Base-by-base conservation (phyloP, 2,113 vertebrate genomes). In the Peromyscus maniculatus region DNA sequence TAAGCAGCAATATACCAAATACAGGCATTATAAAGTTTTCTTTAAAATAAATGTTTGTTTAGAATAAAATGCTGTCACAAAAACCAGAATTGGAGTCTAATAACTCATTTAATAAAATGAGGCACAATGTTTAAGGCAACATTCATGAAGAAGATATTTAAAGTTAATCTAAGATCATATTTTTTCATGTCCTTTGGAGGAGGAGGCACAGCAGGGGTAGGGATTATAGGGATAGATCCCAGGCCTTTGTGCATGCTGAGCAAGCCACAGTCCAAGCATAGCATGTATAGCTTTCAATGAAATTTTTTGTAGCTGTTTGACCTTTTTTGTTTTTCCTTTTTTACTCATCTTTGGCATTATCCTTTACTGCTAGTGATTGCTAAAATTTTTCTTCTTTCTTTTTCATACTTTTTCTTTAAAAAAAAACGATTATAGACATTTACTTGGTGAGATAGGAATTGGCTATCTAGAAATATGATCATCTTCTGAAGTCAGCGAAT, bases 51-150 rank as follows among this genome's bases (percentile, higher is more conserved):
- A 94, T 91, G 36, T 10, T 84, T 94, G 39, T 98, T 98, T 98
- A 96, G 79, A 96, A 90, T 57, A 95, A 98, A 98, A 98, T 88
- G 92, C 91, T 71, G 97, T 59, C 95, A 62, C 97, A 97, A 94
- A 98, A 97, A 87, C 96, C 19, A 95, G 91, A 95, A 95, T 87
- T 86, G 78, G 39, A 36, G 98, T 97, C 74, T 94, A 98, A 94
- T 83, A 98, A 98, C 98, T 97, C 46, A 21, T 97, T 98, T 96
- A 95, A 93, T 90, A 98, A 98, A 98, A n/a, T 91, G 98, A 98
- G 97, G 98, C 98, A 98, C 97, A 97, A 88, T 98, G 96, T 95
- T 97, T 98, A 69, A 97, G 98, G 94, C 96, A 98, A 97, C 98
- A 97, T 95, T 94, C 93, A 98, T 4, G 72, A 2, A 95, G 88